Base-by-base conservation (phyloP, 1,140 invertebrate genomes). In the Tetragnatha versicolor region DNA sequence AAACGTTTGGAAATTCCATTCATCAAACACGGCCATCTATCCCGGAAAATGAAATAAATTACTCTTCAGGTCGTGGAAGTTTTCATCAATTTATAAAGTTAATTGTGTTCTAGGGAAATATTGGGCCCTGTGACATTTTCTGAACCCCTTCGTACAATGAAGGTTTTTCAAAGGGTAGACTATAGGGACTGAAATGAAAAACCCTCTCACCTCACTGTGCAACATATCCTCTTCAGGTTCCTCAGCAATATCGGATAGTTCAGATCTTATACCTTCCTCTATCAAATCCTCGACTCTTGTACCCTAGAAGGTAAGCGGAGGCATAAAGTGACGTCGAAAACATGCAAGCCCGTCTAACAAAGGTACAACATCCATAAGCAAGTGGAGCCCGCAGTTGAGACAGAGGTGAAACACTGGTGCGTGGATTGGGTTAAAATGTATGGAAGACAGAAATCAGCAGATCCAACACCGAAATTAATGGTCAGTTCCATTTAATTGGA, bases 291-390 rank as follows among this genome's bases (percentile, higher is more conserved):
- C 76, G 20, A 79, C 76, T 60, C 76, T 68, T 7, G 63, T 42
- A 5, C 76, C 76, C 76, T 79, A n/a, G n/a, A 69, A 69, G n/a
- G 27, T 5, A 61, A 33, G 63, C 4, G 35, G 2, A 47, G n/a
- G 25, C 4, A 45, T 68, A 22, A 33, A 47, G 9, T 49, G 63
- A 49, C n/a, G 10, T 33, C 0, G 4, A 27, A 17, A 12, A 33
- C 17, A 20, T 42, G 2, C 1, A 10, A 51, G 2, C 14, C 6
- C 20, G 14, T 9, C 1, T 25, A 29, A 58, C 39, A 69, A 37
- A 68, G 7, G 20, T 79, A 69, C 49, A 79, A 79, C 76, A 79
- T 47, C 76, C 76, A 79, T 33, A 65, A 79, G 65, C 76, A 69
- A n/a, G 37, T 77, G 73, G 60, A 77, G 73, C 60, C 42, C 58